Evolutionary conservation across 2,113 vertebrate species (phyloP).

Genomic region (Dicrurus megarhynchus): DNA sequence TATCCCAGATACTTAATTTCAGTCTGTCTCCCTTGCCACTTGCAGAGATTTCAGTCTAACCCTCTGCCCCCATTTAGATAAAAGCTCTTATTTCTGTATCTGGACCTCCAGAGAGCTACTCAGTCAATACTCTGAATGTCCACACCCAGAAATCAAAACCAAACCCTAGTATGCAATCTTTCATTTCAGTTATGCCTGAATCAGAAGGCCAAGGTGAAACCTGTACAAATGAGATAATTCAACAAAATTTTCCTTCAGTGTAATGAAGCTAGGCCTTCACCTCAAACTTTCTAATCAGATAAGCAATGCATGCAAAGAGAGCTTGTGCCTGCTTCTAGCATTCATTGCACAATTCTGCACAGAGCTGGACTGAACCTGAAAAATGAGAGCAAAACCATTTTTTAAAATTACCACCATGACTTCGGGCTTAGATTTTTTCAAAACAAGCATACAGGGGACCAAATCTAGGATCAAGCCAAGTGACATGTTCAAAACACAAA

Average conservation of each 20-base stretch:
- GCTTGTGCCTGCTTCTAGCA: background rate
- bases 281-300: background rate
- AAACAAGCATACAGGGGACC: background rate
- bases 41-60: background rate
- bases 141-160: background rate
- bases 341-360: background rate
- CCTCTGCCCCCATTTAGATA: constrained; percentile 9
- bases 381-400: background rate
- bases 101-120: background rate
- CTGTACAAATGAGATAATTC: background rate
- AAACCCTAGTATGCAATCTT: background rate
- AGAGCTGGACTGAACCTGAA: background rate
- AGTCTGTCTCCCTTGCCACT: background rate
- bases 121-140: background rate
- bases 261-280: background rate
- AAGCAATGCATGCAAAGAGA: background rate
- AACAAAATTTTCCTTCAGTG: background rate
- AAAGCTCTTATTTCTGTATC: constrained; percentile 23
- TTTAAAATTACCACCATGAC: background rate
- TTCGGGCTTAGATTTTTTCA: background rate
- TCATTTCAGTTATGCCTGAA: background rate
- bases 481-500: background rate
- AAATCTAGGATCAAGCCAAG: background rate
- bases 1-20: background rate
- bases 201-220: background rate